These are phyloP conservation scores for Automeris io DNA, from an alignment of 2,888 invertebrate species.

Conservation along the genomic window DNA sequence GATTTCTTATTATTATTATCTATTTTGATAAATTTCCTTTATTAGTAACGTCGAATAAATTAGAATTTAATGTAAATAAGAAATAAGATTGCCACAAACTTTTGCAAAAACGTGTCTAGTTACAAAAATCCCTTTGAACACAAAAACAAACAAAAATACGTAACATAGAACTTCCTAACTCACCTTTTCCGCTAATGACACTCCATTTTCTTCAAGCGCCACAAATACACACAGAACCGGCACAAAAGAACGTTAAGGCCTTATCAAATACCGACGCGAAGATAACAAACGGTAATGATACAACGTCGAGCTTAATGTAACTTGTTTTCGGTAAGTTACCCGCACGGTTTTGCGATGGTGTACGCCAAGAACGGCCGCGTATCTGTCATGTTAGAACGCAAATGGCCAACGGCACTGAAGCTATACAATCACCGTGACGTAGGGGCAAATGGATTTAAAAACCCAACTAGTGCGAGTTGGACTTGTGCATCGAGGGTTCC, in stretches of 20 bases:
- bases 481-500: too few relatives aligned
- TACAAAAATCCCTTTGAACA: slow-evolving; percentile 13
- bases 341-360: slow-evolving; percentile 21
- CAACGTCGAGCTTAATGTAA: slow-evolving; percentile 19
- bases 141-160: slow-evolving; percentile 38
- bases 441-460: slow-evolving; percentile 62
- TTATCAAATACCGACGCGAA: slow-evolving; percentile 25
- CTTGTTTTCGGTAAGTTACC: slow-evolving; percentile 30
- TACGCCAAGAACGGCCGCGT: slow-evolving; percentile 42
- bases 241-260: slow-evolving; percentile 32
- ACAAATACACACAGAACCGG: slow-evolving; percentile 29
- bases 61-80: too few relatives aligned
- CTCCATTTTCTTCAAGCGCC: slow-evolving; percentile 48
- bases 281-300: slow-evolving; percentile 35
- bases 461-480: too few relatives aligned
- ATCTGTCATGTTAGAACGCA: slow-evolving; percentile 55
- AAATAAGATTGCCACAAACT: too few relatives aligned
- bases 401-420: slow-evolving; percentile 49
- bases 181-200: slow-evolving; percentile 57
- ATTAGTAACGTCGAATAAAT: too few relatives aligned
- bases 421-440: slow-evolving; percentile 54
- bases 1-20: too few relatives aligned
- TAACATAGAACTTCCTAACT: slow-evolving; percentile 38
- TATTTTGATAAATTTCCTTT: too few relatives aligned
- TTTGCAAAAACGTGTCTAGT: neutral